Evolutionary conservation across 2,888 invertebrate genomes (phyloP).

Genomic region (Taphrorychus bicolor): DNA sequence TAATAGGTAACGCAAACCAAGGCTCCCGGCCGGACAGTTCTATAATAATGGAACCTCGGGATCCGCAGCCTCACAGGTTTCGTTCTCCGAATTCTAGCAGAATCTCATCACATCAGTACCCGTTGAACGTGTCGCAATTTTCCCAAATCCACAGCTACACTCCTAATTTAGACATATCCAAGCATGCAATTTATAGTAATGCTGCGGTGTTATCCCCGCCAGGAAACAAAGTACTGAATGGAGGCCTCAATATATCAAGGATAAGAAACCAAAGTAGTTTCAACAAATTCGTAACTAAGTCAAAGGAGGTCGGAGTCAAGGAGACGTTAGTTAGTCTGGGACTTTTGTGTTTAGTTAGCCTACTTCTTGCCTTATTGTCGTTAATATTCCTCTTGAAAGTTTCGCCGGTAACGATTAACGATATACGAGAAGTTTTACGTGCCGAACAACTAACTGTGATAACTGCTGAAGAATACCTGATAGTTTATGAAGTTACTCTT

Average conservation of each 20-base stretch:
- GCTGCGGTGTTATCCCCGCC: slow-evolving; percentile 52
- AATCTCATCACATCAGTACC: slow-evolving; percentile 61
- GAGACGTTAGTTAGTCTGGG: slow-evolving; percentile 88
- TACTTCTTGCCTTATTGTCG: slow-evolving; percentile 82
- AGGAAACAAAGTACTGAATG: slow-evolving; percentile 59
- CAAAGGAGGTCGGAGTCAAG: slow-evolving; percentile 68
- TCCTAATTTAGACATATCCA: slow-evolving; percentile 66
- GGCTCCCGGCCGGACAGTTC: slow-evolving; percentile 58
- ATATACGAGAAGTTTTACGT: slow-evolving; percentile 64
- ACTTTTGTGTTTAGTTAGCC: slow-evolving; percentile 82
- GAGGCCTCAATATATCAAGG: slow-evolving; percentile 68
- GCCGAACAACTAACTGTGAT: slow-evolving; percentile 65
- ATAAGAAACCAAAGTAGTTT: slow-evolving; percentile 57
- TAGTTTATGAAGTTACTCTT: slow-evolving; percentile 90
- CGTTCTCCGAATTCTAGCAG: slow-evolving; percentile 54
- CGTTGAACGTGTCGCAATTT: slow-evolving; percentile 73
- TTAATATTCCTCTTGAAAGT: slow-evolving; percentile 86
- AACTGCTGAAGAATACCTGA: slow-evolving; percentile 81
- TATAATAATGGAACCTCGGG: slow-evolving; percentile 56
- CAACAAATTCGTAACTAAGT: slow-evolving; percentile 58
- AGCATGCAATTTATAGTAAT: slow-evolving; percentile 71
- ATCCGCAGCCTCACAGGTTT: slow-evolving; percentile 52
- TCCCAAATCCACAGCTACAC: slow-evolving; percentile 69
- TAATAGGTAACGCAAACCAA: slow-evolving; percentile 60
- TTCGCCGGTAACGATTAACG: slow-evolving; percentile 72